Evolutionary conservation across 2,113 vertebrate species (phyloP).

Genomic region (Dolichotis patagonum): DNA sequence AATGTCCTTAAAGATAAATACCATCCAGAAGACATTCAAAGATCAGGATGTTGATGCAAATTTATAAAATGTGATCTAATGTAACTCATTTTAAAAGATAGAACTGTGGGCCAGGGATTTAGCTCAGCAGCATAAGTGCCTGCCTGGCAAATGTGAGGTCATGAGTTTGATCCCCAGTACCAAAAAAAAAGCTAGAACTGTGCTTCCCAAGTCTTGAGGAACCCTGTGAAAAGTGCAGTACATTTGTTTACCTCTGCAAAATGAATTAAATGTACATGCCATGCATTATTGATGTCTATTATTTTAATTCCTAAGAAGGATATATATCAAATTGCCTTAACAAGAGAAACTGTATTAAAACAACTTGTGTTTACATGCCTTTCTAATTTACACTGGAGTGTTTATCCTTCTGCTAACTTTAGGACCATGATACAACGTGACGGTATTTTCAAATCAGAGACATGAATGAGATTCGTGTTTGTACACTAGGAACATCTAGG

Average conservation of each 20-base stretch:
- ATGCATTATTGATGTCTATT: slow-evolving; percentile 83
- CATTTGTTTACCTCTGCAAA: slow-evolving; percentile 80
- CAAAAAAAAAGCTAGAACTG: not conserved
- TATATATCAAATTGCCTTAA: slow-evolving; percentile 83
- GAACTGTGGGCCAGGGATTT: no score
- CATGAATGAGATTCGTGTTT: not conserved
- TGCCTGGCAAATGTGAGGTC: no score
- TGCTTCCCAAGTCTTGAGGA: slow-evolving; percentile 65
- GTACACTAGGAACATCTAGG: not conserved
- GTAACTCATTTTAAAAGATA: slow-evolving; percentile 74
- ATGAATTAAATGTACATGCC: slow-evolving; percentile 77
- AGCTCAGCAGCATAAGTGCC: no score
- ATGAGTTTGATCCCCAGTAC: no score
- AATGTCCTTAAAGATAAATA: not conserved
- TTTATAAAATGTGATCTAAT: slow-evolving; percentile 54
- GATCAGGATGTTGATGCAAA: not conserved
- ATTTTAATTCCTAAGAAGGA: slow-evolving; percentile 85
- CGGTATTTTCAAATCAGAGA: slow-evolving; percentile 56
- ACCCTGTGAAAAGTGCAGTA: slow-evolving; percentile 67
- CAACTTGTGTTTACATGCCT: slow-evolving; percentile 84
- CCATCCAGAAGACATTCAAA: not conserved
- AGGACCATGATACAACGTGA: slow-evolving; percentile 74
- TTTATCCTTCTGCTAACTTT: slow-evolving; percentile 80
- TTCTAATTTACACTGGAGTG: slow-evolving; percentile 79
- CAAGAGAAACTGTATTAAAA: slow-evolving; percentile 82